Evolutionary conservation across 2,888 invertebrate genomes (phyloP).

Genomic region (Dicycla oo): DNA sequence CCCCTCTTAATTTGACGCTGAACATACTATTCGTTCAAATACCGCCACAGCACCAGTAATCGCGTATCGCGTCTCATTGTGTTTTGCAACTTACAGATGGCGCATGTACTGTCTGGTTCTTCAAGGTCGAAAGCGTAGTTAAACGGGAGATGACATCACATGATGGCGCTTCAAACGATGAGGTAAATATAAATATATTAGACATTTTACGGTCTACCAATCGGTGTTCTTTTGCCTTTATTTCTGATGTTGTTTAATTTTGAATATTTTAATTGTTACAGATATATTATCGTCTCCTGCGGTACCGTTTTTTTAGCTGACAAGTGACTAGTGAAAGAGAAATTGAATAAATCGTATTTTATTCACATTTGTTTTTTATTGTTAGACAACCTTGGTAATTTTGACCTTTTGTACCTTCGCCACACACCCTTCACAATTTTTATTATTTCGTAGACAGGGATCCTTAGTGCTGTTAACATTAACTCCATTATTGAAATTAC

Average conservation of each 20-base stretch:
- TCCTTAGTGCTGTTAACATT: constrained; percentile 71
- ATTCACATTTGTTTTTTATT: constrained; percentile 63
- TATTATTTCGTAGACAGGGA: constrained; percentile 69
- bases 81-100: constrained; percentile 18
- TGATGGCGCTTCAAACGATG: background rate
- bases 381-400: constrained; percentile 51
- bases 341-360: constrained; percentile 30
- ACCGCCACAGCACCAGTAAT: no score
- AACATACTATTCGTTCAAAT: background rate
- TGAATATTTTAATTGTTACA: constrained; percentile 33
- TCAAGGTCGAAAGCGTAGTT: background rate
- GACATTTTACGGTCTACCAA: background rate
- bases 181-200: constrained; percentile 16
- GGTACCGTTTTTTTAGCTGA: background rate
- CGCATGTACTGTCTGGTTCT: background rate
- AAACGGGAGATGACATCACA: background rate
- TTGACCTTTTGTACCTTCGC: constrained; percentile 57
- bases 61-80: background rate
- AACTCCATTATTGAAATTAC: constrained; percentile 83
- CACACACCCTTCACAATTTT: constrained; percentile 62
- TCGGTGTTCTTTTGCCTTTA: background rate
- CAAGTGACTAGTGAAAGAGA: background rate
- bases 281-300: constrained; percentile 8
- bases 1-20: background rate
- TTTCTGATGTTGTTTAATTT: background rate